Percentiles rank a stretch among this genome's conserved stretches.
Conservation (phyloP, 2,888 invertebrate genomes). For the Endotricha flammealis region DNA sequence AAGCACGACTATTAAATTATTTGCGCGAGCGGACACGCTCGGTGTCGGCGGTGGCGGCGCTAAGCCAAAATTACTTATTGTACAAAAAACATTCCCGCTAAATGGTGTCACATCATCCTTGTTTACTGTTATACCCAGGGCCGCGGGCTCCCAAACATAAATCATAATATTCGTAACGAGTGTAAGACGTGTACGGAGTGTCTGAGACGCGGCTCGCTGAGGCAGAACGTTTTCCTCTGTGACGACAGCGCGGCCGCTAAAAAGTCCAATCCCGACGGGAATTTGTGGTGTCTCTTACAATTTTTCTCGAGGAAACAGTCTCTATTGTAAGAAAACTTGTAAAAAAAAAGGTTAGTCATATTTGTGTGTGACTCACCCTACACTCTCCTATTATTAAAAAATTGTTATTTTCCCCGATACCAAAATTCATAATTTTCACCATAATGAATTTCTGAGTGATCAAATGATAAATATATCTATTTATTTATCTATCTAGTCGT, state of each 20-base stretch:
- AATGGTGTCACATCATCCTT: slow-evolving; percentile 55
- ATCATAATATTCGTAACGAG: slow-evolving; percentile 51
- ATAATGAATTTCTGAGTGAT: too few species aligned
- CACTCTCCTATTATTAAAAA: too few species aligned
- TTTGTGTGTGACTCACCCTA: too few species aligned
- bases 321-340: too few species aligned
- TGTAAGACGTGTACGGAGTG: slow-evolving; percentile 28
- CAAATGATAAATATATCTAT: too few species aligned
- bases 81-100: slow-evolving; percentile 33
- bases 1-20: slow-evolving; percentile 63
- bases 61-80: slow-evolving; percentile 34
- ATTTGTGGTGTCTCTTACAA: not conserved
- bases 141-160: slow-evolving; percentile 31
- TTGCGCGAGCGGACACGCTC: slow-evolving; percentile 31
- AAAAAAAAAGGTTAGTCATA: too few species aligned
- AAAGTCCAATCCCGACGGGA: not conserved
- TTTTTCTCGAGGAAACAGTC: too few species aligned
- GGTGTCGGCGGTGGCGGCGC: slow-evolving; percentile 19
- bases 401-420: too few species aligned
- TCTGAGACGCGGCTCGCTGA: not conserved
- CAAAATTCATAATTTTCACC: too few species aligned
- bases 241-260: not conserved
- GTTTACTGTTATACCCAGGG: slow-evolving; percentile 36
- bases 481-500: too few species aligned
- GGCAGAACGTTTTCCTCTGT: slow-evolving; percentile 1